phyloP scores from a whole-genome alignment of 2,797 vertebrate genomes.

The Sebastes steindachneri region DNA sequence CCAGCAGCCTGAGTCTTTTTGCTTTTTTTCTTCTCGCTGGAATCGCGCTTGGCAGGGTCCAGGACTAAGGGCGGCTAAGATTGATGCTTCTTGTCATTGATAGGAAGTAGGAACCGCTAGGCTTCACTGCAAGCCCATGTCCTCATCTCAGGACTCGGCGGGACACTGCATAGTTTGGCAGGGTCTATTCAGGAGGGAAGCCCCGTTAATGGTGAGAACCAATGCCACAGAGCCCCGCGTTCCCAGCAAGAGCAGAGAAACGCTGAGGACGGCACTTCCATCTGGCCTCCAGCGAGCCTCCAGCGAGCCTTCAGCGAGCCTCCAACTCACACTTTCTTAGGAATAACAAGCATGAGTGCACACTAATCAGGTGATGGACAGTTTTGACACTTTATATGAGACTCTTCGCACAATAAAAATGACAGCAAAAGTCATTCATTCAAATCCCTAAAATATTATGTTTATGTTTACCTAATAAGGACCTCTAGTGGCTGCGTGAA shows the following conservation, averaged over 20 bases:
- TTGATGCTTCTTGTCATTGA: constrained; percentile 92
- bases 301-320: neutral
- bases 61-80: constrained; percentile 86
- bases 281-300: constrained; percentile 43
- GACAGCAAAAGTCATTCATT: neutral
- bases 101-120: constrained; percentile 92
- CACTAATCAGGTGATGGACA: constrained; percentile 42
- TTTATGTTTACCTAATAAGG: neutral
- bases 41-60: constrained; percentile 76
- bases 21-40: constrained; percentile 48
- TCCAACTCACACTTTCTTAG: constrained; percentile 21
- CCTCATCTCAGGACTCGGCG: constrained; percentile 88
- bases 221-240: constrained; percentile 84
- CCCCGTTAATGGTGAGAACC: constrained; percentile 87
- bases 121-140: constrained; percentile 90
- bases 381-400: neutral
- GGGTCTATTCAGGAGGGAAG: constrained; percentile 89
- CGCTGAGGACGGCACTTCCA: constrained; percentile 67
- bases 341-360: constrained; percentile 31
- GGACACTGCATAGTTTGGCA: constrained; percentile 93
- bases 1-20: constrained; percentile 70
- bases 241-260: constrained; percentile 80
- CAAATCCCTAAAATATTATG: neutral
- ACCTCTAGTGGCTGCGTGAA: neutral
- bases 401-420: neutral